These are phyloP conservation scores for Nasonovia ribisnigri DNA, from an alignment of 2,888 invertebrate genomes.

Conservation along the genomic window DNA sequence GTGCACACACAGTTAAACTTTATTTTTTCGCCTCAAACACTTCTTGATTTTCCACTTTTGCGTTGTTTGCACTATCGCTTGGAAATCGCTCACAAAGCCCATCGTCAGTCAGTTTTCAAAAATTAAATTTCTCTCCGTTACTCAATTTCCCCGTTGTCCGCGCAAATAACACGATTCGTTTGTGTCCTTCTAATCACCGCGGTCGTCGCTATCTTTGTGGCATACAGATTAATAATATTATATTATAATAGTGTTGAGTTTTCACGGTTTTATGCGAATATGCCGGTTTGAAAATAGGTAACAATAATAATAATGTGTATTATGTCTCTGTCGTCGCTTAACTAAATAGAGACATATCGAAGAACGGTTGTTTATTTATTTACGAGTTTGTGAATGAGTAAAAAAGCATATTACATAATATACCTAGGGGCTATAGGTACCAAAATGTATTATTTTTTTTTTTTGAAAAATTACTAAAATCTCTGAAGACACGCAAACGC, in stretches of 20 bases:
- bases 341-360: neutral
- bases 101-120: neutral
- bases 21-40: neutral
- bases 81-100: slow-evolving; percentile 25
- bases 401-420: neutral
- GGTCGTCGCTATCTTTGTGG: neutral
- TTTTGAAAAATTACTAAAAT: neutral
- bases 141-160: slow-evolving; percentile 4
- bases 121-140: slow-evolving; percentile 4
- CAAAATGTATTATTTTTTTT: neutral
- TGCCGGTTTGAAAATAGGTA: neutral
- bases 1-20: slow-evolving; percentile 4
- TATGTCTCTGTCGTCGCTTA: neutral
- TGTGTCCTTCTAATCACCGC: neutral
- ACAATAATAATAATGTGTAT: neutral
- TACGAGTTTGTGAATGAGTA: neutral
- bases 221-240: neutral
- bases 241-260: neutral
- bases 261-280: neutral
- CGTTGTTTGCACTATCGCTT: slow-evolving; percentile 5
- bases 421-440: neutral
- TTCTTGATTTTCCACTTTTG: slow-evolving; percentile 29
- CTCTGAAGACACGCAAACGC: neutral
- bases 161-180: slow-evolving; percentile 12
- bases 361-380: neutral